Evolutionary conservation across 1,140 invertebrate species (phyloP).

Genomic region (Pectinophora gossypiella): DNA sequence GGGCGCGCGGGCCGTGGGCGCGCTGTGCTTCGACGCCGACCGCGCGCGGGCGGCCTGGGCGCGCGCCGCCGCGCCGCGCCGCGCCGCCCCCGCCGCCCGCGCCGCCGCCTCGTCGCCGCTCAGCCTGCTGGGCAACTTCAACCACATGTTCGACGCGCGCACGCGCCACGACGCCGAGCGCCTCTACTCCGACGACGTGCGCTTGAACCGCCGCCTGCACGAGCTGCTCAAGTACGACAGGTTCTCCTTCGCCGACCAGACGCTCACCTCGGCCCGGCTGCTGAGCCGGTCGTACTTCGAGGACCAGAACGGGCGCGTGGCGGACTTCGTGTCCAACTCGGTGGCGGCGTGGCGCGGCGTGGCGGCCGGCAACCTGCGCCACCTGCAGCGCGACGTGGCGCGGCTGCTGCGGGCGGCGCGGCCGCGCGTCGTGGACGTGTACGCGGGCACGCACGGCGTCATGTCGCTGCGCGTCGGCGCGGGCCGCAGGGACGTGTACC

Average conservation of each 20-base stretch:
- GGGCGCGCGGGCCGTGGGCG: constrained; percentile 38
- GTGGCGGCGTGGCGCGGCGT: constrained; percentile 56
- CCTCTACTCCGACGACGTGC: constrained; percentile 53
- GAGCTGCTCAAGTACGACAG: constrained; percentile 45
- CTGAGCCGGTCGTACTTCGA: constrained; percentile 52
- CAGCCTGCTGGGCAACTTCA: constrained; percentile 64
- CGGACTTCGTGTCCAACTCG: constrained; percentile 58
- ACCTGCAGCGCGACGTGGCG: constrained; percentile 52
- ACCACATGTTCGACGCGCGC: constrained; percentile 60
- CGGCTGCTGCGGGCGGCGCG: constrained; percentile 24
- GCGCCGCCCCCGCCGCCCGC: constrained; percentile 26
- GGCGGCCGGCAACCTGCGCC: constrained; percentile 49
- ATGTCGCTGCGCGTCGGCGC: constrained; percentile 27
- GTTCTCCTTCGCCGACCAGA: constrained; percentile 46
- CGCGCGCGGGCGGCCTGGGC: constrained; percentile 32
- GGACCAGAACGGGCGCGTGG: constrained; percentile 52
- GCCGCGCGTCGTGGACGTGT: constrained; percentile 35
- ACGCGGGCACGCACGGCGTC: constrained; percentile 51
- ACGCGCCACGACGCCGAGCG: constrained; percentile 51
- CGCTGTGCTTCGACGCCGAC: constrained; percentile 60
- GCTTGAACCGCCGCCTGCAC: constrained; percentile 44
- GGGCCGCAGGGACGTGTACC: constrained; percentile 21
- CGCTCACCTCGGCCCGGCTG: constrained; percentile 38
- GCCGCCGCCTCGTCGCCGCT: constrained; percentile 39
- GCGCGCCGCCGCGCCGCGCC: constrained; percentile 32